Base-by-base conservation (phyloP, 1,140 invertebrate genomes). In the Formica selysi region DNA sequence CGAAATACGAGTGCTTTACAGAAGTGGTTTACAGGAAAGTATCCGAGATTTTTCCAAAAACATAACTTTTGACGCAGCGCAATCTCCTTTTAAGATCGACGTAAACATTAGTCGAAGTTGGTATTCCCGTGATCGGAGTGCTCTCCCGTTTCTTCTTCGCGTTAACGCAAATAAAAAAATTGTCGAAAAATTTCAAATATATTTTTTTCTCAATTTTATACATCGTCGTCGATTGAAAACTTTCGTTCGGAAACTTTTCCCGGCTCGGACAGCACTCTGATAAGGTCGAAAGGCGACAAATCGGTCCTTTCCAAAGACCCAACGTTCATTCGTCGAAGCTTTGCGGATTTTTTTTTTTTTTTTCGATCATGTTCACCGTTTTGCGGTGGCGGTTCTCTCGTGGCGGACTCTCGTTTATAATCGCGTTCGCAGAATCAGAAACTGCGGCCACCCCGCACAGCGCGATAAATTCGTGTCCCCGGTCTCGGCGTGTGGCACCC, bases 391-490 rank as follows among this genome's bases (percentile, higher is more conserved):
- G 13, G 22, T 71, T 71, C 57, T 71, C 54, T 19, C 54, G 6
- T 6, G 29, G 13, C 41, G 26, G 26, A 11, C n/a, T 70, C 78
- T 57, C 78, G 19, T 19, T 54, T 16, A 19, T 81, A 81, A 81
- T 81, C 67, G 79, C 79, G 79, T 83, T 73, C 67, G 54, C 79
- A 68, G 67, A 83, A 83, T 74, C 78, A 36, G 26, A 41, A n/a
- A 61, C 38, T 8, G 61, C 59, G n/a, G 22, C 32, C 29, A 41
- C 64, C 16, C n/a, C 16, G 29, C 29, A 3, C 48, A 22, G 61
- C 19, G 62, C 84, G 62, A 80, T 85, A 85, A 85, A 85, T 85
- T 79, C 74, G 84, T 76, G 54, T 51, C 48, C 65, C 65, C 22
- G 57, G 51, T 16, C 59, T n/a, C 80, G 54, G 26, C 2, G 65